Base-by-base conservation (phyloP, 2,888 invertebrate species). In the Drepanosiphum platanoidis region DNA sequence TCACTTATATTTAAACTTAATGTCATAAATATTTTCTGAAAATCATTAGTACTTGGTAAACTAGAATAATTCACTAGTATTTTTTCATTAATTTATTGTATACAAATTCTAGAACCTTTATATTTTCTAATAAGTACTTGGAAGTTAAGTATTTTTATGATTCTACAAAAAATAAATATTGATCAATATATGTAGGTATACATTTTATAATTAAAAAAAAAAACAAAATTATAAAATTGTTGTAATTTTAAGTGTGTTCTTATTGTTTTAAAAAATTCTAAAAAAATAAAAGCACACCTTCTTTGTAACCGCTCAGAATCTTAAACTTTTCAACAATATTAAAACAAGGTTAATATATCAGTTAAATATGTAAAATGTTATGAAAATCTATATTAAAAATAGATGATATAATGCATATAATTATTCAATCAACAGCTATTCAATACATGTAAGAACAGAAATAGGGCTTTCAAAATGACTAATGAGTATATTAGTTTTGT, bases 401-500 rank as follows among this genome's bases (percentile, higher is more conserved):
- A n/a, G 3, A 30, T 27, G 34, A 7, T 13, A 1, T 27, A 34
- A 7, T n/a, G 15, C 27, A 15, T 15, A 79, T n/a, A 46, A 66
- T 66, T 68, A 68, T 32, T 15, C 9, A 68, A 32, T 34, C 15
- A 68, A 68, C 13, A 27, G 36, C 27, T 32, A 32, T 42, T 74
- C 46, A 11, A 52, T 30, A 3, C 15, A n/a, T 32, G 8, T 42
- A 46, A n/a, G n/a, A 79, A 79, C 27, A 68, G 8, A 15, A 79
- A 52, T 34, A 68, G 39, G 34, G 11, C 4, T 18, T 79, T 46
- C 15, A 66, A n/a, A 27, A 79, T 15, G 13, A 46, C 4, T 34
- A 46, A 46, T n/a, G 8, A 15, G 8, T 46, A 79, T 13, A 78
- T 64, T 61, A 61, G 22, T 77, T 13, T 30, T 78, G 30, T 78